Base-by-base conservation (phyloP, 2,888 invertebrate genomes). In the Oegoconia quadripuncta region DNA sequence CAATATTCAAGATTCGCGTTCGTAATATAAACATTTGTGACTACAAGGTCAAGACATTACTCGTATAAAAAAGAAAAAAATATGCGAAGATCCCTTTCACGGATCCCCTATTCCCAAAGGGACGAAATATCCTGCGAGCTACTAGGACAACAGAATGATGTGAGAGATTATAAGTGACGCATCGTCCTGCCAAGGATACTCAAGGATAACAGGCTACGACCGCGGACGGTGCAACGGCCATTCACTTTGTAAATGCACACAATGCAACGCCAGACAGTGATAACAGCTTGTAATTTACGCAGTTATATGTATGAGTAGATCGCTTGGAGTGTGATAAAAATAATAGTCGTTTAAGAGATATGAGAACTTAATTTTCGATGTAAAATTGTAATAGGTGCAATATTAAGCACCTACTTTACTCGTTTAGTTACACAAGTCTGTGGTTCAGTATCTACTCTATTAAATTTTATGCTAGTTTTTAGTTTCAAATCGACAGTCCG, bases 101-200 rank as follows among this genome's bases (percentile, higher is more conserved):
- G 75, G 73, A 75, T 66, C 54, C 48, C 54, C 53, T 58, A 74
- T 78, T 88, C 88, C 88, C 88, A 84, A 88, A 88, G 88, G 88
- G 88, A 88, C 87, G 70, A 88, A 88, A 83, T 88, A 88, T 88
- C 88, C 88, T 88, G 88, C 80, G 64, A 66, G 59, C 42, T 81
- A 88, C 87, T 68, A 88, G 79, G 87, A 69, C 56, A 57, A 56
- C 83, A 88, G 77, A 76, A 65, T 57, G 59, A 48, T 52, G 55
- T 44, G 64, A 66, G 77, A 77, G 73, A 64, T 68, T 46, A 42
- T 43, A 50, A 57, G 56, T 67, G 59, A 65, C 66, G 62, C 59
- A 62, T 74, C 64, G 84, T 81, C 83, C 83, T 83, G 77, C 64
- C 76, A 86, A 87, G 86, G 86, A 86, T 80, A 69, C 64, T 75